A percentile compares a stretch with the other conserved stretches of the same genome.
Evolutionary conservation across 1,140 invertebrate genomes (phyloP).

Genomic region (Brachystomella parvula): DNA sequence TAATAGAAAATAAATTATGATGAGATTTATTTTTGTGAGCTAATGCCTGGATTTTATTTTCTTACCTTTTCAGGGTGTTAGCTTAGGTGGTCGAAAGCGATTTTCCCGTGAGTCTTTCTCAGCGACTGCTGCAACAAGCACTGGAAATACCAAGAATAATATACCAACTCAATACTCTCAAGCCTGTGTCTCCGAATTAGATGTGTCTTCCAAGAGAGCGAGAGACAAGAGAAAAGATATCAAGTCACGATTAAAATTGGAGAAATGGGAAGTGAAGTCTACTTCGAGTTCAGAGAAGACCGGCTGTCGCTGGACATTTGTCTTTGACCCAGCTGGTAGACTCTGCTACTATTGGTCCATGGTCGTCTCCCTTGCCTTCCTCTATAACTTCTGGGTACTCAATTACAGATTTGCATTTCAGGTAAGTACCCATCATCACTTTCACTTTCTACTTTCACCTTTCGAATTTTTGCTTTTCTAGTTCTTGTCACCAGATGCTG

Average conservation of each 20-base stretch:
- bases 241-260: slow-evolving; percentile 42
- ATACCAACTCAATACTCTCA: slow-evolving; percentile 31
- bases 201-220: slow-evolving; percentile 56
- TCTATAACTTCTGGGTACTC: slow-evolving; percentile 99
- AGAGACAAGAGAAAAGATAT: slow-evolving; percentile 42
- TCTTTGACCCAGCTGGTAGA: slow-evolving; percentile 82
- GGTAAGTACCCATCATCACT: slow-evolving; percentile 48
- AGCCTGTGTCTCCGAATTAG: slow-evolving; percentile 55
- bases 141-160: slow-evolving; percentile 44
- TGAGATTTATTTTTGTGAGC: too few relatives aligned
- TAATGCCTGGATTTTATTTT: background rate
- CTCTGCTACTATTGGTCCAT: slow-evolving; percentile 94
- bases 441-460: too few relatives aligned
- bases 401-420: slow-evolving; percentile 97
- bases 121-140: slow-evolving; percentile 57
- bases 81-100: slow-evolving; percentile 42
- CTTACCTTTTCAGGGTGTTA: slow-evolving; percentile 27
- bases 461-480: too few relatives aligned
- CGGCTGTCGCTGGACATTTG: slow-evolving; percentile 69
- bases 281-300: slow-evolving; percentile 41
- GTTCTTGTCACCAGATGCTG: too few relatives aligned
- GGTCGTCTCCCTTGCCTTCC: slow-evolving; percentile 93
- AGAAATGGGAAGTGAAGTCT: slow-evolving; percentile 44
- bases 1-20: too few relatives aligned
- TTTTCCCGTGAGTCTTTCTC: slow-evolving; percentile 65